These are phyloP conservation scores for Tympanoctomys barrerae DNA, from an alignment of 2,797 vertebrate genomes.

Conservation along the genomic window DNA sequence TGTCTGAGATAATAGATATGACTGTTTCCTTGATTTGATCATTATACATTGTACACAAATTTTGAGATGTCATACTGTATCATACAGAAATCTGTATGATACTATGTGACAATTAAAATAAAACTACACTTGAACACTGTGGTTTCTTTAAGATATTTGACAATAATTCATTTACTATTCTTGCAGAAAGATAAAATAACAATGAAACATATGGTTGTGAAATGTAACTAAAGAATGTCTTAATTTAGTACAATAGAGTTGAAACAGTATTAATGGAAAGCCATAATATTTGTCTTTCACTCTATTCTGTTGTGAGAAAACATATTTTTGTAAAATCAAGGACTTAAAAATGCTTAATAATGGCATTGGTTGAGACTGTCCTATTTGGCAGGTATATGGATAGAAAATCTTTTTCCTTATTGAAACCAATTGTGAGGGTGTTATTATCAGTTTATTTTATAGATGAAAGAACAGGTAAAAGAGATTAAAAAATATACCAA, in stretches of 20 bases:
- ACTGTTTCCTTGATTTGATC: background rate
- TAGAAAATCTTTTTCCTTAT: background rate
- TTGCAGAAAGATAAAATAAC: constrained; percentile 8
- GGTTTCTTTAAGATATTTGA: background rate
- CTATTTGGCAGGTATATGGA: background rate
- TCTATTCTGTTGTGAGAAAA: background rate
- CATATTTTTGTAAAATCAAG: background rate
- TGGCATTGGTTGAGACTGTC: background rate
- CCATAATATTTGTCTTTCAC: background rate
- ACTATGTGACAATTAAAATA: background rate
- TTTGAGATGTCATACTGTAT: background rate
- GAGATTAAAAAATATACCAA: background rate
- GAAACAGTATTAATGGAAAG: background rate
- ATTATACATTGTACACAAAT: background rate
- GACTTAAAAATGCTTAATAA: constrained; percentile 4
- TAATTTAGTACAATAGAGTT: background rate
- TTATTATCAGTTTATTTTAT: background rate
- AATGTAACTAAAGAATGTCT: background rate
- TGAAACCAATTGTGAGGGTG: background rate
- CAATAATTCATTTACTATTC: background rate
- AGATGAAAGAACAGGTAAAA: background rate
- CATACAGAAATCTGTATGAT: too few species aligned
- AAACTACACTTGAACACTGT: background rate
- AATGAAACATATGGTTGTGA: background rate
- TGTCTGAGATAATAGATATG: background rate